These are phyloP conservation scores for Eutrigla gurnardus DNA, from an alignment of 2,797 vertebrate genomes.

Conservation along the genomic window DNA sequence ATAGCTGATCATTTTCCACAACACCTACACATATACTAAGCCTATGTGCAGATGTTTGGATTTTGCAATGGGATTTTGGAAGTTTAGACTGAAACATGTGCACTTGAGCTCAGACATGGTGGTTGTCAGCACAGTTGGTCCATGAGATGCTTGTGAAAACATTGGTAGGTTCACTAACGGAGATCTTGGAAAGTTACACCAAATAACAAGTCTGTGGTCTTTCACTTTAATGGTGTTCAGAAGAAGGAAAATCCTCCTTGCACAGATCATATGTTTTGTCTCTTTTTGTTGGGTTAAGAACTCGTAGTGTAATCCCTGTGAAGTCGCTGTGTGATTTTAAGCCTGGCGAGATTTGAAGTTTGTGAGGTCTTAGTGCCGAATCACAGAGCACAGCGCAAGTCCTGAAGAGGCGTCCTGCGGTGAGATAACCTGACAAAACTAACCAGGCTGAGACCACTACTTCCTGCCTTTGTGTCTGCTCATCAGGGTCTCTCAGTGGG, in stretches of 20 bases:
- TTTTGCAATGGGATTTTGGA: constrained; percentile 16
- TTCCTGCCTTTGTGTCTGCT: constrained; percentile 74
- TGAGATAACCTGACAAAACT: constrained; percentile 69
- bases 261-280: constrained; percentile 31
- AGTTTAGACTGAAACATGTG: constrained; percentile 12
- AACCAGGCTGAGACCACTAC: constrained; percentile 62
- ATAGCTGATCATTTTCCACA: constrained; percentile 18
- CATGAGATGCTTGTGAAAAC: constrained; percentile 53
- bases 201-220: constrained; percentile 45
- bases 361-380: constrained; percentile 57
- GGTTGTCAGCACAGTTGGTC: constrained; percentile 37
- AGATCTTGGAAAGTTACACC: constrained; percentile 36
- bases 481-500: constrained; percentile 65
- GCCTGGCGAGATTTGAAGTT: constrained; percentile 35
- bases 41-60: constrained; percentile 29
- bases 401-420: constrained; percentile 58
- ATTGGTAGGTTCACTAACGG: constrained; percentile 42
- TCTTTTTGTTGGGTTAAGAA: constrained; percentile 33
- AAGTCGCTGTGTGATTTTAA: constrained; percentile 35
- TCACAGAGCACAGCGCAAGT: constrained; percentile 58
- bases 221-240: constrained; percentile 26
- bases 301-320: background rate
- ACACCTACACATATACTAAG: constrained; percentile 1
- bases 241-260: constrained; percentile 35
- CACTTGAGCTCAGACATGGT: constrained; percentile 17